A percentile compares a stretch with the other conserved stretches of the same genome.
These are phyloP conservation scores for Perdita meconis DNA, from an alignment of 2,888 invertebrate genomes.

Conservation along the genomic window DNA sequence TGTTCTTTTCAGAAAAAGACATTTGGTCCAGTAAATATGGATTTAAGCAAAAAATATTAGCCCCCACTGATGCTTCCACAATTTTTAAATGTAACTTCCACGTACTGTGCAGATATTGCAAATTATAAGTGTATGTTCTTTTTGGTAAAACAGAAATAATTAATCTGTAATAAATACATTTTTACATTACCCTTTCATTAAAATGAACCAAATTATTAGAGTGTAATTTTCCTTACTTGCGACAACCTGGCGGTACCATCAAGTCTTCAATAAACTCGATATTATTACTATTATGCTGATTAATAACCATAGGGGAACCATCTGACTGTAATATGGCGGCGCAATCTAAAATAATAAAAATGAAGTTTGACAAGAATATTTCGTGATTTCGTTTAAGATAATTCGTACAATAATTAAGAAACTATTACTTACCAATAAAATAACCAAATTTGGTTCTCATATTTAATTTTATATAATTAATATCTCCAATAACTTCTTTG, in stretches of 20 bases:
- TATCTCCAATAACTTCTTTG: slow-evolving; percentile 86
- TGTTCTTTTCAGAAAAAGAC: slow-evolving; percentile 87
- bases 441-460: slow-evolving; percentile 86
- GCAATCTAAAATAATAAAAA: slow-evolving; percentile 84
- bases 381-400: not conserved
- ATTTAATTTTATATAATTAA: slow-evolving; percentile 85
- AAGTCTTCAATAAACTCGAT: slow-evolving; percentile 30
- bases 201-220: not conserved
- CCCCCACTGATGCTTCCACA: slow-evolving; percentile 86
- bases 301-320: slow-evolving; percentile 85
- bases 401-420: slow-evolving; percentile 16
- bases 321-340: slow-evolving; percentile 85
- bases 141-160: slow-evolving; percentile 86
- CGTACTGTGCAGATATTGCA: slow-evolving; percentile 85
- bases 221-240: slow-evolving; percentile 29
- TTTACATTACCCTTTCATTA: not conserved
- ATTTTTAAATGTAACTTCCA: slow-evolving; percentile 86
- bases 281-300: slow-evolving; percentile 70
- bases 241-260: not conserved
- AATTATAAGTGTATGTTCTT: slow-evolving; percentile 87
- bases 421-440: slow-evolving; percentile 85
- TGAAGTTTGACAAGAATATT: not conserved
- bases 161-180: slow-evolving; percentile 84
- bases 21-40: slow-evolving; percentile 85
- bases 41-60: slow-evolving; percentile 86